Evolutionary conservation across 2,113 vertebrate genomes (phyloP).

Genomic region (Cebidichthys violaceus): DNA sequence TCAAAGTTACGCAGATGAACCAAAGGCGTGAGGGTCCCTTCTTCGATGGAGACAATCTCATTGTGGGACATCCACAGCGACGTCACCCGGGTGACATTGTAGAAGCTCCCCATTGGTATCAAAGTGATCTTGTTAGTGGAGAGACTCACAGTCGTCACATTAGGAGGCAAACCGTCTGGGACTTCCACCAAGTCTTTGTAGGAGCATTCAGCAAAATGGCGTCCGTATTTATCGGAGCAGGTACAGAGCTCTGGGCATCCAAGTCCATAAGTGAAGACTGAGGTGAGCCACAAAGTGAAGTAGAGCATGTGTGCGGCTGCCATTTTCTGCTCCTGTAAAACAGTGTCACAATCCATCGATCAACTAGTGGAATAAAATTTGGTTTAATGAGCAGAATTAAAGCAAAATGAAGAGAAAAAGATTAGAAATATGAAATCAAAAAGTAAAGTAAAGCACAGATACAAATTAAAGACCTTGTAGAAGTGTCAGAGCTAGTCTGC

Average conservation of each 20-base stretch:
- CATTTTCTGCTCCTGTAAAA: constrained; percentile 80
- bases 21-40: constrained; percentile 84
- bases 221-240: constrained; percentile 89
- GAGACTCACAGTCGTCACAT: constrained; percentile 90
- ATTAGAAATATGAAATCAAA: not conserved
- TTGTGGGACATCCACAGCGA: constrained; percentile 96
- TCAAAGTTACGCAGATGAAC: constrained; percentile 93
- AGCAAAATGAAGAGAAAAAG: not conserved
- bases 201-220: constrained; percentile 92
- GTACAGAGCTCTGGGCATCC: constrained; percentile 90
- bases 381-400: not conserved
- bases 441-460: not conserved
- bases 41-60: constrained; percentile 86
- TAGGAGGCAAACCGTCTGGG: constrained; percentile 88
- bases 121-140: constrained; percentile 90
- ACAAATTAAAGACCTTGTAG: not conserved
- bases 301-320: constrained; percentile 71
- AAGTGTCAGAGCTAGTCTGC: no score
- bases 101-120: constrained; percentile 85
- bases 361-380: constrained; percentile 10
- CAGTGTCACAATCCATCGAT: constrained; percentile 14
- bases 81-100: constrained; percentile 86
- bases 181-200: constrained; percentile 89
- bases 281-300: constrained; percentile 71
- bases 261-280: constrained; percentile 67